Evolutionary conservation across 2,888 invertebrate genomes (phyloP), one percentile per base, ranked within the genome.

Genomic region (Phania funesta): DNA sequence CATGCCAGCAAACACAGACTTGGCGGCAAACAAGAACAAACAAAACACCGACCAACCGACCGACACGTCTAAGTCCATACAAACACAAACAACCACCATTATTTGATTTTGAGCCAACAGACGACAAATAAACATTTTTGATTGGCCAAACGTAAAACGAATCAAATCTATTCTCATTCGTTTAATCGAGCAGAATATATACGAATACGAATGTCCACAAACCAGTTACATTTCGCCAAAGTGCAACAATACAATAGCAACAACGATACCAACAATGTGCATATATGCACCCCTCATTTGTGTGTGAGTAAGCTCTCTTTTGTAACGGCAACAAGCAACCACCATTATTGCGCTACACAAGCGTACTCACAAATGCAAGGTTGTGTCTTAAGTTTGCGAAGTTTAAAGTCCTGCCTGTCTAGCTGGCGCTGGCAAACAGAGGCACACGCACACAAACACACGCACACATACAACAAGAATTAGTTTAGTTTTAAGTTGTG

Each of bases 41-140:
- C 4, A 16, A 54, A 48, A 54, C 13, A n/a, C 74, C 74, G 54
- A 64, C 52, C 68, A 62, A 76, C 52, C 44, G 32, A 74, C 62
- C 50, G 26, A 35, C 16, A 24, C 20, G 38, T 65, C 44, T 6
- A 9, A 46, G 3, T 20, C 16, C 16, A 20, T 13, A 29, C 38
- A 67, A 67, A 26, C 16, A 68, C 13, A 1, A 74, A 16, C 74
- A 54, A 54, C 64, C 35, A 56, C 44, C 54, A 35, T 54, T 35
- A 54, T 18, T 13, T 11, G 11, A 22, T 44, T 70, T n/a, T 41
- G 48, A 1, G 5, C n/a, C 13, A 29, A 46, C 24, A 16, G 50
- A 26, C 24, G 9, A n/a, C 8, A 54, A 16, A 8, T 6, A 56
- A 38, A 6, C 22, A 24, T 8, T 38, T 48, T 29, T 78, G 70